Base-by-base conservation (phyloP, 2,888 invertebrate species). In the Theodoxus fluviatilis region DNA sequence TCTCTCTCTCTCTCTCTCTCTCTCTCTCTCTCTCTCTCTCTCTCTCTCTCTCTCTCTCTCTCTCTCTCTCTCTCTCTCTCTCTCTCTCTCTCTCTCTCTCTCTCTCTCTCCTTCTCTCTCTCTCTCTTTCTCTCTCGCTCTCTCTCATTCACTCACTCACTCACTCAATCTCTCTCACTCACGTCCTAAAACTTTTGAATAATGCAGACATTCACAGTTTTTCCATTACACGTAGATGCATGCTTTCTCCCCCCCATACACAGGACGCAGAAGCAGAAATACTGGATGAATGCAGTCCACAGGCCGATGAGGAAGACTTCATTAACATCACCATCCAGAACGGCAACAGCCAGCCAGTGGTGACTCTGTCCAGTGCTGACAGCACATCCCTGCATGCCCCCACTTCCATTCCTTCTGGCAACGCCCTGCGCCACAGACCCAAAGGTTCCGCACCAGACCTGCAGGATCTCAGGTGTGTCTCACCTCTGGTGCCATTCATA, bases 261-360 rank as follows among this genome's bases (percentile, higher is more conserved):
- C 49, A 69, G 71, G 69, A 71, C 43, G 52, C 47, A 38, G 67
- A 75, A 38, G 28, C 59, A 59, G 76, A 75, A 18, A 43, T 67
- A 31, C 57, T 68, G 25, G 59, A 70, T n/a, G 73, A 75, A 55
- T 35, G n/a, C 15, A 70, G 55, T 31, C 68, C 40, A 7, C 33
- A 15, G 1, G 71, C 71, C 22, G 68, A 67, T 28, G 61, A 61
- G 1, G 76, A 75, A 43, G 79, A 78, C 7, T 80, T 76, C 74
- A 72, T 79, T 1, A 73, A 77, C 71, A 80, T 79, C 65, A 77
- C 73, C 65, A 55, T 79, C 47, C 76, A 75, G 61, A n/a, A n/a
- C n/a, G n/a, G n/a, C n/a, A n/a, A n/a, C n/a, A n/a, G n/a, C n/a
- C 55, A 15, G 65, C 9, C 25, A 25, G 12, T 57, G 59, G 59